phyloP scores from a whole-genome alignment of 2,797 vertebrate genomes.

The Gymnothorax reevesii region DNA sequence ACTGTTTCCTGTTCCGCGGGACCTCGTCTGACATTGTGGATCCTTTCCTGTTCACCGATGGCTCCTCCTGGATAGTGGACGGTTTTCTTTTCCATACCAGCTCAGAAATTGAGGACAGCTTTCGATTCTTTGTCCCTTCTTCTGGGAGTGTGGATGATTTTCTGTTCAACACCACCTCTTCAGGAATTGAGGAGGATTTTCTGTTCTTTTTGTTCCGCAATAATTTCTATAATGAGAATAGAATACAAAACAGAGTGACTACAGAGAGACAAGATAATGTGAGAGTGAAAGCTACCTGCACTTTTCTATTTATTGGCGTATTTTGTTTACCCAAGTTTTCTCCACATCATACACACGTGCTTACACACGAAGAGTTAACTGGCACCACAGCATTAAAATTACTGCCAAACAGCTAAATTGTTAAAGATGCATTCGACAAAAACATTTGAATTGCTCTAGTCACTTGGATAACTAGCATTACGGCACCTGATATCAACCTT shows the following conservation, averaged over 20 bases:
- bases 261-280: background rate
- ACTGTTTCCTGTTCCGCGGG: slow-evolving; percentile 54
- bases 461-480: too few relatives aligned
- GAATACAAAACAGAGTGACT: background rate
- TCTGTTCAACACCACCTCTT: slow-evolving; percentile 42
- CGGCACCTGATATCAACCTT: too few relatives aligned
- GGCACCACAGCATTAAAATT: too few relatives aligned
- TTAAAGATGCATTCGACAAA: too few relatives aligned
- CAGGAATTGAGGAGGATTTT: slow-evolving; percentile 56
- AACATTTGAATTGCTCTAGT: too few relatives aligned
- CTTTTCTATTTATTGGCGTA: too few relatives aligned
- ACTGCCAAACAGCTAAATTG: too few relatives aligned
- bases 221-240: slow-evolving; percentile 62
- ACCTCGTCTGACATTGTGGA: slow-evolving; percentile 49
- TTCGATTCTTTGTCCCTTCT: slow-evolving; percentile 48
- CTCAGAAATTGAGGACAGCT: slow-evolving; percentile 51
- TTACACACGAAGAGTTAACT: too few relatives aligned
- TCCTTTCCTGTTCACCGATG: slow-evolving; percentile 52
- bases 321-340: too few relatives aligned
- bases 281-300: too few relatives aligned
- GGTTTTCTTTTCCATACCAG: slow-evolving; percentile 54
- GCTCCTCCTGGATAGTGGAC: slow-evolving; percentile 48
- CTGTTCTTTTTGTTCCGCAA: slow-evolving; percentile 68
- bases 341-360: too few relatives aligned
- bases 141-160: slow-evolving; percentile 59